Evolutionary conservation across 2,797 vertebrate genomes (phyloP), one percentile per base, ranked within the genome.

Genomic region (Gambelia wislizenii): DNA sequence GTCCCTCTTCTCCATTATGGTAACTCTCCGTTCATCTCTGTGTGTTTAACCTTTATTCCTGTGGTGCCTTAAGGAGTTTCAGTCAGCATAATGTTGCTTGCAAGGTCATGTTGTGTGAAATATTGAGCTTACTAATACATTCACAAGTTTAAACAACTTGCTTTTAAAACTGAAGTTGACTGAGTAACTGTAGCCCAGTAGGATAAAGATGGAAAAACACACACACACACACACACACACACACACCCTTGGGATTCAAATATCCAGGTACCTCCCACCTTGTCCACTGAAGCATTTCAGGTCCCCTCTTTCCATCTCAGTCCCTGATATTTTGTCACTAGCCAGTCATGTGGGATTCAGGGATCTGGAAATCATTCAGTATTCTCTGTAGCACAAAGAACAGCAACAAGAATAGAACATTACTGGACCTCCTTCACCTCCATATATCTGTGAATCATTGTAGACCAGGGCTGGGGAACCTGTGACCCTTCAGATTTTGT

Each of bases 51-150:
- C 47, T 80, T 42, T 69, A 42, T 78, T 67, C 75, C 61, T 78
- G 52, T 69, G 67, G 72, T 18, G 54, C 67, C 39, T 12, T 47
- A 36, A 61, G 25, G 69, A 64, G 0, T 30, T 86, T 52, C 10
- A 75, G 44, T 80, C 70, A 39, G 14, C n/a, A 36, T 61, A 10
- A 49, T 52, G 13, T 52, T 75, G 1, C 90, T 84, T 87, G 18
- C 72, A 84, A 86, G 76, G 64, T 77, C 87, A 36, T 90, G 47
- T 85, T 89, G 76, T 70, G 85, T 82, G 89, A 91, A 87, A 87
- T 72, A 69, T 87, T 91, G 88, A 0, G 1, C 69, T 39, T 76
- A 20, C 85, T 91, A 74, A 89, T 92, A 94, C 67, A 86, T 92
- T 93, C 30, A 87, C 64, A 59, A 27, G 30, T 33, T 77, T 33